Evolutionary conservation across 2,888 invertebrate genomes (phyloP), one percentile per base, ranked within the genome.

Genomic region (Callosobruchus maculatus): DNA sequence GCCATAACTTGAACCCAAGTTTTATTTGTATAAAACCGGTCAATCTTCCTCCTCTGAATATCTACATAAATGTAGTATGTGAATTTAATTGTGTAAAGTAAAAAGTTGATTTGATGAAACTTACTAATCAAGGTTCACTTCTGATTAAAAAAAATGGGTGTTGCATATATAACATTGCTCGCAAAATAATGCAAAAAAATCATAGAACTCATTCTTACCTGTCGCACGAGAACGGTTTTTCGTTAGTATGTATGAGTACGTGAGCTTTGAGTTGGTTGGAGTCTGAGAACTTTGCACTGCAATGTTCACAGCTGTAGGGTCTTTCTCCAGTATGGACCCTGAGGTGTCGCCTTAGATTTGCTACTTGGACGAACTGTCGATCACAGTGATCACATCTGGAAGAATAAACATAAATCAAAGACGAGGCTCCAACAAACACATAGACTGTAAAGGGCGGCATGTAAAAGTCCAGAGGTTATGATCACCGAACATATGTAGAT

Each of bases 211-310:
- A 18, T 13, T 49, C 49, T 49, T 49, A 49, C 49, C 49, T 49
- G 7, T 90, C 90, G 86, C 97, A 97, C 72, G 92, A 91, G 86
- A 95, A 97, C 0, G 96, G 96, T 81, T 96, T 96, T 86, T 96
- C 95, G 67, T 96, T 95, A 80, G 95, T 95, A 88, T 97, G 97
- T 73, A 96, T 95, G 78, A 97, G 88, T 83, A 93, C 91, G 85
- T 97, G 97, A 4, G 96, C 96, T 87, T 97, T 97, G 73, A 97
- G 88, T 86, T 97, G 97, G 85, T 97, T 97, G 5, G 95, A 95
- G 86, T 97, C 97, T 77, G 96, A 95, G 88, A 97, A 97, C 79
- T 93, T 92, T 67, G 95, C 93, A 7, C 93, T 91, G 87, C 97
- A 97, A 75, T 94, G 90, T 78, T 95, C 93, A 87, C 97, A 97